Evolutionary conservation across 2,797 vertebrate genomes (phyloP), one percentile per base, ranked within the genome.

Genomic region (Odontamblyopus rebecca): DNA sequence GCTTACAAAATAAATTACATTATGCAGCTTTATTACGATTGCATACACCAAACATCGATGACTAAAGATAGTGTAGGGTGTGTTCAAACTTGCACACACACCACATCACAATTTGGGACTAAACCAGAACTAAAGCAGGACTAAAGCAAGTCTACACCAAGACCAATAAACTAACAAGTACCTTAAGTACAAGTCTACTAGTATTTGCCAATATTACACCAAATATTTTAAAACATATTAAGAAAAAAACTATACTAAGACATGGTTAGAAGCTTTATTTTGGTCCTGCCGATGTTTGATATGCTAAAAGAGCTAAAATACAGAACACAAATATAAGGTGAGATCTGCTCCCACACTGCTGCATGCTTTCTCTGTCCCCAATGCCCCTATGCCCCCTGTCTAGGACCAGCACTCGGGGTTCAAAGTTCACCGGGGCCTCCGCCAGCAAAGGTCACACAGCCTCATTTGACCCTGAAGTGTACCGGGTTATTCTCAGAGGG

Each of bases 401-500:
- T 84, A 81, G 82, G 82, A 77, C 82, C 85, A 73, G 77, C 71
- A 77, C 67, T 63, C 41, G 30, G 54, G 77, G 90, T 88, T 91
- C 88, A 91, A 73, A 85, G 92, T 16, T 92, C 86, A 87, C 75
- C 88, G 78, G 79, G 70, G 82, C 80, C 81, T 85, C 78, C 82
- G 57, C 74, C 72, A 78, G 60, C 78, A 53, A 63, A 80, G 77
- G 83, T 89, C 85, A 75, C 67, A 65, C 78, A 44, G 57, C 68
- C 75, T 77, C 83, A 72, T 76, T 54, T 82, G 75, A 85, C 78
- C 78, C 72, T 63, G 3, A 51, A 29, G 30, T 69, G 15, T 68
- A 69, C 13, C 35, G 69, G 76, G 77, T 81, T 87, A 88, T 89
- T 90, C 82, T 86, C 73, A 85, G 81, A 73, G 64, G 57, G 68